Conservation (phyloP, 2,888 invertebrate species). For the Lissocephala sabroskyi region DNA sequence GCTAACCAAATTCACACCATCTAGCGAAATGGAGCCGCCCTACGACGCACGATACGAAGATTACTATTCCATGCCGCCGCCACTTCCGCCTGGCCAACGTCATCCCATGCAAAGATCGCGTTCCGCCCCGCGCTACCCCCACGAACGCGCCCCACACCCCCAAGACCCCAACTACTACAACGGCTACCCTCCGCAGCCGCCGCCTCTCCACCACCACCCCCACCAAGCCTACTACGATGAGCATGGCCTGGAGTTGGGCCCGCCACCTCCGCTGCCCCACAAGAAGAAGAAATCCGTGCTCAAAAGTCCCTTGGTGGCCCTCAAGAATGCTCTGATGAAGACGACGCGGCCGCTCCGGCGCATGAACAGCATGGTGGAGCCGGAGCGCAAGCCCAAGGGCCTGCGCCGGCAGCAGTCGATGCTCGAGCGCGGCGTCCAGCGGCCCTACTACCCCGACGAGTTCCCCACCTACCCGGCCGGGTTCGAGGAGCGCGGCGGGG, state of each 20-base stretch:
- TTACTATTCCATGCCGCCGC: slow-evolving; percentile 66
- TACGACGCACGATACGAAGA: slow-evolving; percentile 68
- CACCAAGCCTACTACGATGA: slow-evolving; percentile 63
- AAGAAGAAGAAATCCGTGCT: slow-evolving; percentile 71
- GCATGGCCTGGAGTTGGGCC: slow-evolving; percentile 39
- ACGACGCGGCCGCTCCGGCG: slow-evolving; percentile 69
- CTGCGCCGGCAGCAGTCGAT: slow-evolving; percentile 71
- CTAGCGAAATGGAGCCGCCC: slow-evolving; percentile 72
- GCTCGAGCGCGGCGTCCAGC: slow-evolving; percentile 69
- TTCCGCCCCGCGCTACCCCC: slow-evolving; percentile 53
- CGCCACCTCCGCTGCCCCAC: slow-evolving; percentile 66
- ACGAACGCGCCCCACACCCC: slow-evolving; percentile 44
- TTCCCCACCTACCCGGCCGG: slow-evolving; percentile 70
- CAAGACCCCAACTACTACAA: slow-evolving; percentile 60
- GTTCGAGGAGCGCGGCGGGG: slow-evolving; percentile 53
- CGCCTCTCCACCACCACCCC: too few relatives aligned
- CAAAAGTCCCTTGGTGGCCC: slow-evolving; percentile 69
- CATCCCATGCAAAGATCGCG: slow-evolving; percentile 55
- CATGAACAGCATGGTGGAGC: slow-evolving; percentile 72
- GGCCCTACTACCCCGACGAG: slow-evolving; percentile 70
- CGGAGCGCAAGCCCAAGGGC: slow-evolving; percentile 66
- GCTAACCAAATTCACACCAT: slow-evolving; percentile 34
- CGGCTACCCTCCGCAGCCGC: slow-evolving; percentile 36
- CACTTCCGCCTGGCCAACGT: slow-evolving; percentile 39
- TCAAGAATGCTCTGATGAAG: slow-evolving; percentile 71